Percentiles rank a stretch among this genome's conserved stretches.
phyloP scores from a whole-genome alignment of 2,888 invertebrate genomes.

The Agonopterix arenella region DNA sequence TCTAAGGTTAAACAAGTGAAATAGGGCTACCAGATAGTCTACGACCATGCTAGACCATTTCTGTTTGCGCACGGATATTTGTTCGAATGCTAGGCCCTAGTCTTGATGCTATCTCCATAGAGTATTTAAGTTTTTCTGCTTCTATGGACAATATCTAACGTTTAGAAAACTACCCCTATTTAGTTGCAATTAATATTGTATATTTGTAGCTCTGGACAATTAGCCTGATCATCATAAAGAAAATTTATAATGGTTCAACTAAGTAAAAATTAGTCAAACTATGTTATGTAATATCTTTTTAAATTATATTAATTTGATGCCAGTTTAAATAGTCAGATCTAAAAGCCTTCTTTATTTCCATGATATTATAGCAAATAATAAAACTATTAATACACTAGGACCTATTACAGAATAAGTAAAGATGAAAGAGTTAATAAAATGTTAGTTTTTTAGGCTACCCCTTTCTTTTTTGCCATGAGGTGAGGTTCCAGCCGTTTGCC shows the following conservation, averaged over 20 bases:
- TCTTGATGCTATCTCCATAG: slow-evolving; percentile 3
- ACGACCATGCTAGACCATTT: neutral
- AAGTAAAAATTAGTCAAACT: neutral
- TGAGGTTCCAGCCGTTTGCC: too few relatives aligned
- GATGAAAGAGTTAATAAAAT: too few relatives aligned
- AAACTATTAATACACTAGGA: neutral
- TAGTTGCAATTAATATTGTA: neutral
- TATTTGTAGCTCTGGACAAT: slow-evolving; percentile 1
- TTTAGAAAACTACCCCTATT: slow-evolving; percentile 5
- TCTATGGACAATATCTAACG: slow-evolving; percentile 7
- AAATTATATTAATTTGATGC: neutral
- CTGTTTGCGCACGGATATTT: neutral
- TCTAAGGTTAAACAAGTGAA: neutral
- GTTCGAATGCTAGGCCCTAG: neutral
- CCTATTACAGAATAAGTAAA: neutral
- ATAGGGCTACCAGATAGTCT: neutral
- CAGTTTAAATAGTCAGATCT: neutral
- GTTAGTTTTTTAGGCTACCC: too few relatives aligned
- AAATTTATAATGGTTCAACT: neutral
- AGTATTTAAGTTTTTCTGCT: slow-evolving; percentile 1
- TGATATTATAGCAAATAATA: neutral
- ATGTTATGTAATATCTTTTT: neutral
- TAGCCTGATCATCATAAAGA: neutral
- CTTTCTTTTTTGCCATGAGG: too few relatives aligned
- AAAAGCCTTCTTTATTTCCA: neutral